Base-by-base conservation (phyloP, 2,888 invertebrate genomes). In the Sesia apiformis region DNA sequence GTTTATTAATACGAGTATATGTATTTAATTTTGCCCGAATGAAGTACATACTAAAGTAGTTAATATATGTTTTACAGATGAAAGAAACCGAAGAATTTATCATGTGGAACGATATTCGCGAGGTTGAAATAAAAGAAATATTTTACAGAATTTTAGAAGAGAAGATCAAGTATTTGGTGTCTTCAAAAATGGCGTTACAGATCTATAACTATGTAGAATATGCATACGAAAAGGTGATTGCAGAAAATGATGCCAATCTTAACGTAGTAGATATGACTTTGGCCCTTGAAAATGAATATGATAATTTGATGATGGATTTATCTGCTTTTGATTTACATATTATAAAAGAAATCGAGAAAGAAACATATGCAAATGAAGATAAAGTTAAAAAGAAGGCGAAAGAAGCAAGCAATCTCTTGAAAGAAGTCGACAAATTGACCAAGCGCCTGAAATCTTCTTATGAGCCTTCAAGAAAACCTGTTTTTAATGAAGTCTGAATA, bases 131-230 rank as follows among this genome's bases (percentile, higher is more conserved):
- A 4, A 86, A 84, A 63, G 73, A 78, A 60, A 57, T 76, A 54
- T 89, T 89, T 65, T 84, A 72, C 55, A 78, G 65, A 57, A 78
- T 89, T 58, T 68, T 89, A 54, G 68, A 78, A 58, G 70, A 78
- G 5, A 84, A 85, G 62, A 91, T 93, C 58, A 88, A 85, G 49
- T 76, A 89, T 39, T 75, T 93, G 40, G 76, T 93, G 1, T 90
- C 92, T 52, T 92, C 92, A 3, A 90, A 92, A 55, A 85, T 87
- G n/a, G 88, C 91, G 4, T 75, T 93, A 51, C 90, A 92, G 69
- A 76, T 93, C 57, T 89, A 90, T 57, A 92, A 92, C 41, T 92
- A 91, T 63, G 90, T 94, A 3, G 92, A 93, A 73, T 93, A 93
- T 66, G 86, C 93, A 0, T 94, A 92, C 68, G 93, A 93, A 71